Evolutionary conservation across 2,113 vertebrate species (phyloP).

Genomic region (Scopus umbretta): DNA sequence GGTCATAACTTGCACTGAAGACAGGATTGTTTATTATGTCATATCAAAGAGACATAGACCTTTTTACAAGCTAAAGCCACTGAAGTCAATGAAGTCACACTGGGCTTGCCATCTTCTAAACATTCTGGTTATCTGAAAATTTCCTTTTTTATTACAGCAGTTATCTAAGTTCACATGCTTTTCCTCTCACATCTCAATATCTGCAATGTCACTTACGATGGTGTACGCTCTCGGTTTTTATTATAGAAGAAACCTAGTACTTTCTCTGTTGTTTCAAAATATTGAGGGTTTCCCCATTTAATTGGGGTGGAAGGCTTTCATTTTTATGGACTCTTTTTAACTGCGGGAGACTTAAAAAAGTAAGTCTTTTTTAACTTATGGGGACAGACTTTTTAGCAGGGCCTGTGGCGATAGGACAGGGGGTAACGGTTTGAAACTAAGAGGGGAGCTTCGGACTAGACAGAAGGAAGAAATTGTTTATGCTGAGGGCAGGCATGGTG

Average conservation of each 20-base stretch:
- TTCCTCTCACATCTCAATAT: not conserved
- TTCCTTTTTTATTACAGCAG: not conserved
- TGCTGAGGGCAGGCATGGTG: too few relatives aligned
- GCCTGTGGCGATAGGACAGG: not conserved
- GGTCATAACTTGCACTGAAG: not conserved
- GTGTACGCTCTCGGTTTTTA: not conserved
- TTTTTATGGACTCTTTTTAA: not conserved
- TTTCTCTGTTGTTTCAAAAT: not conserved
- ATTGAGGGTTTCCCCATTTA: not conserved
- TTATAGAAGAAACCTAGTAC: not conserved
- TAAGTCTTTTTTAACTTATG: not conserved
- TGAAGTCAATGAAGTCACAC: not conserved
- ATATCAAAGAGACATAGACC: not conserved
- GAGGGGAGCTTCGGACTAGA: not conserved
- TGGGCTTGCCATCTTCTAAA: not conserved
- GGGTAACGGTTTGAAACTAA: not conserved
- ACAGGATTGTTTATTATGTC: not conserved
- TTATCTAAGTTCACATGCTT: not conserved
- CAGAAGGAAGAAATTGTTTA: fast-evolving
- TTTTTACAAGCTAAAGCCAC: not conserved
- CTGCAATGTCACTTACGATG: not conserved
- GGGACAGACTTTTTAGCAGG: not conserved
- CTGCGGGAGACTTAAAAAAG: too few relatives aligned
- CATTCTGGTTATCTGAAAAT: not conserved
- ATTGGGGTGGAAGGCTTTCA: not conserved